A percentile compares a stretch with the other conserved stretches of the same genome.
phyloP scores from a whole-genome alignment of 2,888 invertebrate genomes.

The Leptopterna dolabrata region DNA sequence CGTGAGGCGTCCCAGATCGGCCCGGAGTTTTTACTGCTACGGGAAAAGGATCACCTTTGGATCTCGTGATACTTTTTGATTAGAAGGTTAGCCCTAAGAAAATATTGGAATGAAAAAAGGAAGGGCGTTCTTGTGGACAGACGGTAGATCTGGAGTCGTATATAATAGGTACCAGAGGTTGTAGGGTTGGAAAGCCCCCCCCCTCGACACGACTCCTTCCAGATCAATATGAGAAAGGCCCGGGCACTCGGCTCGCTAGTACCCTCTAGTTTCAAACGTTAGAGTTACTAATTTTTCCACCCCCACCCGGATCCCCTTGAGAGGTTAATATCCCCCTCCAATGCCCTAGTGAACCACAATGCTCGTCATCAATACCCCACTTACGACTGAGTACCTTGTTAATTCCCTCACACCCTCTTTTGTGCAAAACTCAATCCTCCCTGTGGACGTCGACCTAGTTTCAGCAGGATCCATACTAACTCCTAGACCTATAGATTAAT shows the following conservation, averaged over 20 bases:
- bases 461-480: no score
- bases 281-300: background rate
- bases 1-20: background rate
- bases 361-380: slow-evolving; percentile 22
- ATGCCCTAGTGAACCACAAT: background rate
- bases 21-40: background rate
- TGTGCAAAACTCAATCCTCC: no score
- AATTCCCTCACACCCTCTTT: background rate
- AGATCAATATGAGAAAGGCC: slow-evolving; percentile 35
- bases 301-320: background rate
- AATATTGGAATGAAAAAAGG: background rate
- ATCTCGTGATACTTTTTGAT: background rate
- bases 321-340: background rate
- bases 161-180: slow-evolving; percentile 12
- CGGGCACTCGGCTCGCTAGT: background rate
- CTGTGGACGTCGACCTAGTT: no score
- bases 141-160: background rate
- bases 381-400: background rate
- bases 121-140: no score
- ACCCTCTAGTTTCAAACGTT: background rate
- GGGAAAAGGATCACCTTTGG: background rate
- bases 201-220: background rate
- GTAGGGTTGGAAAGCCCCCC: background rate
- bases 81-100: background rate
- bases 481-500: no score